These are phyloP conservation scores for Euglossa dilemma DNA, from an alignment of 1,140 invertebrate genomes.

Conservation along the genomic window DNA sequence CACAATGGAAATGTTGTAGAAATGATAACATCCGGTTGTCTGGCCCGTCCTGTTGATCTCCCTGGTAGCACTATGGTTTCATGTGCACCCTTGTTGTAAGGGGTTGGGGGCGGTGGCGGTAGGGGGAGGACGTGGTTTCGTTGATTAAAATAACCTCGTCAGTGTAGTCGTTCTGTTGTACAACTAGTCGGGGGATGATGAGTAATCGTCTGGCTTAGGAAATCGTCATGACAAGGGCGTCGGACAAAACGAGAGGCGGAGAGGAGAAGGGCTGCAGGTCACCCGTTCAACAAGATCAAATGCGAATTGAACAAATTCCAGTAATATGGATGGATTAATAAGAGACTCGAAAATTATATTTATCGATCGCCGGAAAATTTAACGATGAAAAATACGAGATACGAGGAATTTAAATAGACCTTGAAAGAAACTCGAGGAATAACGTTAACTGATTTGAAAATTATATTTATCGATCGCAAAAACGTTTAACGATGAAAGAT, in stretches of 20 bases:
- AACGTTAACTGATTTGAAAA: too few species aligned
- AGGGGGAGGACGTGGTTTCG: constrained; percentile 45
- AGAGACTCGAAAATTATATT: neutral
- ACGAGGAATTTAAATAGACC: too few species aligned
- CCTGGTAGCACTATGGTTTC: constrained; percentile 52
- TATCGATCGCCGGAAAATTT: neutral
- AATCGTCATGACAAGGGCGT: constrained; percentile 49
- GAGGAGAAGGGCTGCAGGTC: constrained; percentile 18
- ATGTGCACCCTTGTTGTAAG: constrained; percentile 54
- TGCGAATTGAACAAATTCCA: constrained; percentile 9
- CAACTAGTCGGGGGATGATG: constrained; percentile 50
- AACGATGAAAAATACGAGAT: neutral
- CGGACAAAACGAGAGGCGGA: constrained; percentile 22
- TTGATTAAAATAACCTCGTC: constrained; percentile 64
- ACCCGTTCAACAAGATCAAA: constrained; percentile 26
- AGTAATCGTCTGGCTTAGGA: constrained; percentile 54
- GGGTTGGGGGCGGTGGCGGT: constrained; percentile 18
- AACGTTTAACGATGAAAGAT: too few species aligned
- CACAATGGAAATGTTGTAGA: constrained; percentile 61
- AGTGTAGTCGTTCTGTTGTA: constrained; percentile 58
- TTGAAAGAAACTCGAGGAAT: neutral
- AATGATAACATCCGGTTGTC: constrained; percentile 59
- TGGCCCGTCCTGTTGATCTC: constrained; percentile 48
- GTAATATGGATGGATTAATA: neutral
- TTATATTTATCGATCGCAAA: too few species aligned